Percentiles rank a stretch among this genome's conserved stretches.
These are phyloP conservation scores for Crotalus horridus DNA, from an alignment of 2,113 vertebrate genomes.

Conservation along the genomic window DNA sequence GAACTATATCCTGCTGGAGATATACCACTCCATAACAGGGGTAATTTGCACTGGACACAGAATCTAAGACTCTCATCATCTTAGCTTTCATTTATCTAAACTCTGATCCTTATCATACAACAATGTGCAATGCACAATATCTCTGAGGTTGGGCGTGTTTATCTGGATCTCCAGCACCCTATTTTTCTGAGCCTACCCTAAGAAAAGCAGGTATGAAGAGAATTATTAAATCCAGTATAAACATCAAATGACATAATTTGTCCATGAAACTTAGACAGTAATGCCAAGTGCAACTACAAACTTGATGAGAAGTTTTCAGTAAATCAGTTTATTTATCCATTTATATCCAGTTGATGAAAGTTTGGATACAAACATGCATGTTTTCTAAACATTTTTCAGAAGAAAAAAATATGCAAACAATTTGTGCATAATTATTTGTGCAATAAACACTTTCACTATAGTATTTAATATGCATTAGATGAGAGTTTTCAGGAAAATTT, in stretches of 20 bases:
- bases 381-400: background rate
- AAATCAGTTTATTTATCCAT: background rate
- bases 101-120: background rate
- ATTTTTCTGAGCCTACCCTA: background rate
- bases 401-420: background rate
- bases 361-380: background rate
- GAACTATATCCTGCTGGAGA: background rate
- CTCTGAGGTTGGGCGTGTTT: background rate
- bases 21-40: background rate
- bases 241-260: background rate
- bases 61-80: background rate
- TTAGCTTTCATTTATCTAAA: background rate
- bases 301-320: background rate
- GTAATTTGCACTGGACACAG: background rate
- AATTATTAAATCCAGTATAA: background rate
- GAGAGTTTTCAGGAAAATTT: background rate
- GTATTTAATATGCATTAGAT: background rate
- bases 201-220: background rate
- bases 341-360: background rate
- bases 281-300: background rate
- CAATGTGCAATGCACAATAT: background rate
- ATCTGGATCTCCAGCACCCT: background rate
- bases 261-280: background rate
- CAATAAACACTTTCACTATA: background rate
- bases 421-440: background rate